These are phyloP conservation scores for Xestobium rufovillosum DNA, from an alignment of 2,888 invertebrate species.

Conservation along the genomic window DNA sequence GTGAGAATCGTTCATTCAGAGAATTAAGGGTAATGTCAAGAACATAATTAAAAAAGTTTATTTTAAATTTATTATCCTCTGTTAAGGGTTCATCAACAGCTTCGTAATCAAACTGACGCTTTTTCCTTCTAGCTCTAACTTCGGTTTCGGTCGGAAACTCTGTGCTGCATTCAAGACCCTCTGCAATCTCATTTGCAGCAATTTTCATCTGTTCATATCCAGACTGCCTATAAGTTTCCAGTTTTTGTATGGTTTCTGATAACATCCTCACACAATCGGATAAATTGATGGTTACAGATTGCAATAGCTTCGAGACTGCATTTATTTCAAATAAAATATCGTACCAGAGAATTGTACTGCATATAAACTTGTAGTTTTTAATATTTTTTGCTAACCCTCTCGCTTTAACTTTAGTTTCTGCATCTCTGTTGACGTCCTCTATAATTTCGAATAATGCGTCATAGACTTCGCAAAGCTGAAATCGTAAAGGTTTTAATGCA, in stretches of 20 bases:
- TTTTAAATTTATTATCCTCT: conserved; percentile 17
- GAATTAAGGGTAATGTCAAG: conserved; percentile 10
- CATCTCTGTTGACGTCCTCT: conserved; percentile 14
- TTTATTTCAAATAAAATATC: conserved; percentile 21
- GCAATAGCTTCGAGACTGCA: conserved; percentile 19
- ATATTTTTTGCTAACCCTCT: conserved; percentile 18
- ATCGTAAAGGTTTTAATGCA: conserved; percentile 17
- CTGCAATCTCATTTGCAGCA: conserved; percentile 19
- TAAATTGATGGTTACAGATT: conserved; percentile 21
- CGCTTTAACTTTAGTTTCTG: conserved; percentile 19
- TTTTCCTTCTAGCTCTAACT: conserved; percentile 19
- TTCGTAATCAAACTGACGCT: conserved; percentile 18
- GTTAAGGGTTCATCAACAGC: conserved; percentile 19
- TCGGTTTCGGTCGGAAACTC: conserved; percentile 18
- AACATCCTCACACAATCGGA: conserved; percentile 19
- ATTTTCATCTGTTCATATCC: conserved; percentile 17
- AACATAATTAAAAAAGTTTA: conserved; percentile 11
- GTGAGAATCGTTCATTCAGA: conserved; percentile 13
- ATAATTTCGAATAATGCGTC: conserved; percentile 14
- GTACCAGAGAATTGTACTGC: conserved; percentile 16
- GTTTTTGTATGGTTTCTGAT: conserved; percentile 19
- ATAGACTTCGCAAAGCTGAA: conserved; percentile 17
- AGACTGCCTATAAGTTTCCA: conserved; percentile 18
- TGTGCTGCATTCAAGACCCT: conserved; percentile 17
- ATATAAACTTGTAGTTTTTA: conserved; percentile 19